Base-by-base conservation (phyloP, 1,140 invertebrate species). In the Pteromalus puparum region DNA sequence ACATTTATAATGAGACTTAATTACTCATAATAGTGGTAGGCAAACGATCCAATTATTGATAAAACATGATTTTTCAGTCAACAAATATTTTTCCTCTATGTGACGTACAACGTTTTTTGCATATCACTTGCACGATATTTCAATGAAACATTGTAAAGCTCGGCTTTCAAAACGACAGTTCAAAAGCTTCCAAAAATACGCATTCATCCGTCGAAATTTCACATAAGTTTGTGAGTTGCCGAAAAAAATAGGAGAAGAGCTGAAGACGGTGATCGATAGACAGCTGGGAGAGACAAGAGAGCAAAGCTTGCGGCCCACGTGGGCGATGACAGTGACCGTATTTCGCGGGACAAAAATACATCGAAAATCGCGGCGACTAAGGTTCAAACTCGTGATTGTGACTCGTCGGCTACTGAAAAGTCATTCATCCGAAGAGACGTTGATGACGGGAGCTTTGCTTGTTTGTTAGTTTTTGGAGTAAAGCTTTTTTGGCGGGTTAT, bases 301-400 rank as follows among this genome's bases (percentile, higher is more conserved):
- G 24, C 24, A 24, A 6, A 30, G 10, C 48, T 67, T 53, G 28
- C 30, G 34, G 42, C 10, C 86, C 91, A 91, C 90, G 90, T 91
- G 91, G 87, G 85, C 85, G 80, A 30, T 84, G 87, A 79, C 89
- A 90, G 87, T 90, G 88, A 86, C 88, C 88, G 87, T 86, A 87
- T 89, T 90, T 88, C 42, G n/a, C 13, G 68, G 34, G 86, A 87
- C 81, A 81, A 84, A 90, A 91, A 91, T 91, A 91, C 53, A 61
- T n/a, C 5, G 53, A 61, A n/a, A 21, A 61, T 61, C 18, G 21
- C 53, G 4, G 15, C 53, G 53, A 61, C 21, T 61, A 15, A 7
- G 53, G 53, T 61, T 61, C 21, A 81, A 72, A 85, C 67, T 78
- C 80, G 12, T 48, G 70, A 53, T 53, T 83, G 21, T 12, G 2